phyloP scores from a whole-genome alignment of 2,888 invertebrate species.

The Ennomos erosarius region DNA sequence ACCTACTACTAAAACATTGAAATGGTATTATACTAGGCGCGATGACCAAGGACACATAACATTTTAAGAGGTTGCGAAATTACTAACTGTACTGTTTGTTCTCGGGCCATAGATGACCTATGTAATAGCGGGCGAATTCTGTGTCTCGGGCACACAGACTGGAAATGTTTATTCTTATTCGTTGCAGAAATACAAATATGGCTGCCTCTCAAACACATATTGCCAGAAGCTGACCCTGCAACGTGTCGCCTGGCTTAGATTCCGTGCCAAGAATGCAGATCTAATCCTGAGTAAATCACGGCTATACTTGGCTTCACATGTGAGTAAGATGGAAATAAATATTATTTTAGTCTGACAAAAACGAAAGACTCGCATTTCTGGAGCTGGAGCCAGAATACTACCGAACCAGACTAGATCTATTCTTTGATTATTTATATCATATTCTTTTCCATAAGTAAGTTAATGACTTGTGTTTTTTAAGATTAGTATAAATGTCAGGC shows the following conservation, averaged over 20 bases:
- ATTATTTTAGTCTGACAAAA: constrained; percentile 9
- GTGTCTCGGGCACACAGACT: constrained; percentile 1
- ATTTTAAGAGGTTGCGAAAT: not conserved
- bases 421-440: no score
- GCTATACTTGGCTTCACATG: constrained; percentile 17
- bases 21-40: no score
- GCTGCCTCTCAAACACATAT: constrained; percentile 6
- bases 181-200: constrained; percentile 6
- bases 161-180: constrained; percentile 7
- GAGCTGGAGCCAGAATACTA: no score
- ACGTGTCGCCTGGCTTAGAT: constrained; percentile 27
- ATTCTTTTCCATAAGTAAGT: no score
- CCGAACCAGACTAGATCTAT: no score
- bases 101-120: no score
- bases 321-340: constrained; percentile 7
- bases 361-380: not conserved
- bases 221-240: constrained; percentile 16
- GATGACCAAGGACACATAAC: constrained; percentile 10
- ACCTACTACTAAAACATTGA: no score
- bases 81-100: no score
- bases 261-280: constrained; percentile 33
- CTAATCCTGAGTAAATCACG: constrained; percentile 33
- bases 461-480: no score
- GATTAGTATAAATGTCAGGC: no score
- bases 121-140: no score